Percentiles rank a stretch among this genome's conserved stretches.
These are phyloP conservation scores for Sitta carolinensis DNA, from an alignment of 2,797 vertebrate species.

Conservation along the genomic window DNA sequence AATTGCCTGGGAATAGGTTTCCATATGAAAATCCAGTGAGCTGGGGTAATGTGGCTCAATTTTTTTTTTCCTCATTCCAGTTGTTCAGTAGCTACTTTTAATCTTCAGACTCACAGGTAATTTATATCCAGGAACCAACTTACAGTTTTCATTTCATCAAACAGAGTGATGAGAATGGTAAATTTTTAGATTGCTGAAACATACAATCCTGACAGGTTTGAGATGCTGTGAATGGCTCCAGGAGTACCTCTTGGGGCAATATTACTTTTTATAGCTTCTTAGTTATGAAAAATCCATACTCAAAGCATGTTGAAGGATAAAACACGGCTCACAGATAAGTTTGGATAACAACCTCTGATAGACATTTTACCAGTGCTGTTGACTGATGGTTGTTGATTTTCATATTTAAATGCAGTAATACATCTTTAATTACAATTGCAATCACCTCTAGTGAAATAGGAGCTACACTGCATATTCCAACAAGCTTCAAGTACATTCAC, in stretches of 20 bases:
- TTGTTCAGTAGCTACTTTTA: background rate
- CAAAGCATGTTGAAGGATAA: background rate
- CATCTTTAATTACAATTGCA: background rate
- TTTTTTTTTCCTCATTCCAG: background rate
- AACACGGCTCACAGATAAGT: background rate
- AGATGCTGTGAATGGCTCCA: constrained; percentile 1
- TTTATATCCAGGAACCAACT: background rate
- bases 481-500: background rate
- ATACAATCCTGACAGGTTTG: background rate
- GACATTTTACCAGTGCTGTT: background rate
- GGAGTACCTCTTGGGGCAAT: background rate
- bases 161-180: background rate
- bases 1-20: constrained; percentile 14
- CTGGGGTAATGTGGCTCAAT: background rate
- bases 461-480: background rate
- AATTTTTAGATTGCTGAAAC: constrained; percentile 4
- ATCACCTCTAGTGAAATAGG: background rate
- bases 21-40: background rate
- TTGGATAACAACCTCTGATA: background rate
- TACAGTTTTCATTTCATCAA: constrained; percentile 9
- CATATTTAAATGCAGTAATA: background rate
- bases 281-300: background rate
- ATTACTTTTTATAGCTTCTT: background rate
- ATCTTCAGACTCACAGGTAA: background rate
- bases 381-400: background rate